A percentile compares a stretch with the other conserved stretches of the same genome.
Evolutionary conservation across 2,888 invertebrate species (phyloP).

Genomic region (Drosophila recens): DNA sequence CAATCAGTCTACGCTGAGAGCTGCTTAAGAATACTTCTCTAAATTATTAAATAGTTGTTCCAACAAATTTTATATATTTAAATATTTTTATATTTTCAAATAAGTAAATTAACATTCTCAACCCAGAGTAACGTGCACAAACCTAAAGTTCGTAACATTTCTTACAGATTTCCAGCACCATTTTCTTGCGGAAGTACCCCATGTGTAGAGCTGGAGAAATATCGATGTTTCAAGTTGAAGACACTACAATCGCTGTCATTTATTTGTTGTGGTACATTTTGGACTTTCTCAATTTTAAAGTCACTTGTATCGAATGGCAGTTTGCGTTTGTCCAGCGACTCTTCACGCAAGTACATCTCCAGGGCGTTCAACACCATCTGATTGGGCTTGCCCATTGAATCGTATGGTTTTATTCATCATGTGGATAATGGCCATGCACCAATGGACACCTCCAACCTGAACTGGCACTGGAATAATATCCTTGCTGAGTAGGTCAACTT

Average conservation of each 20-base stretch:
- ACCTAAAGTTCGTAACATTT: too few species aligned
- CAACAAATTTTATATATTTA: too few species aligned
- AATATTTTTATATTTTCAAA: too few species aligned
- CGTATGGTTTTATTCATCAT: constrained; percentile 90
- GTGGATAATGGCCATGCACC: constrained; percentile 97
- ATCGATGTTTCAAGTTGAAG: too few species aligned
- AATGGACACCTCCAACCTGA: constrained; percentile 96
- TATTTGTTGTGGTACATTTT: constrained; percentile 96
- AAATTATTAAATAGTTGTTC: too few species aligned
- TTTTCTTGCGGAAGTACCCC: constrained; percentile 96
- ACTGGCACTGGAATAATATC: constrained; percentile 96
- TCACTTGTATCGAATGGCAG: constrained; percentile 88
- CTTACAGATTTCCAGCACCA: constrained; percentile 94
- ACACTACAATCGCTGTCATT: constrained; percentile 99
- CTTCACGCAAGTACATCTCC: constrained; percentile 92
- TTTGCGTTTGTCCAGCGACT: constrained; percentile 95
- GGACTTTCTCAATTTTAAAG: constrained; percentile 89
- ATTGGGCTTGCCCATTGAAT: constrained; percentile 96
- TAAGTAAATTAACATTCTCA: too few species aligned
- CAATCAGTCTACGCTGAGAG: too few species aligned
- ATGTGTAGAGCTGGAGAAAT: constrained; percentile 96
- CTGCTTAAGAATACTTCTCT: too few species aligned
- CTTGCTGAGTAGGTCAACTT: constrained; percentile 89
- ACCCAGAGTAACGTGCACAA: too few species aligned
- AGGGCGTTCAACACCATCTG: constrained; percentile 90